Conservation (phyloP, 2,888 invertebrate genomes). For the Idaea biselata region DNA sequence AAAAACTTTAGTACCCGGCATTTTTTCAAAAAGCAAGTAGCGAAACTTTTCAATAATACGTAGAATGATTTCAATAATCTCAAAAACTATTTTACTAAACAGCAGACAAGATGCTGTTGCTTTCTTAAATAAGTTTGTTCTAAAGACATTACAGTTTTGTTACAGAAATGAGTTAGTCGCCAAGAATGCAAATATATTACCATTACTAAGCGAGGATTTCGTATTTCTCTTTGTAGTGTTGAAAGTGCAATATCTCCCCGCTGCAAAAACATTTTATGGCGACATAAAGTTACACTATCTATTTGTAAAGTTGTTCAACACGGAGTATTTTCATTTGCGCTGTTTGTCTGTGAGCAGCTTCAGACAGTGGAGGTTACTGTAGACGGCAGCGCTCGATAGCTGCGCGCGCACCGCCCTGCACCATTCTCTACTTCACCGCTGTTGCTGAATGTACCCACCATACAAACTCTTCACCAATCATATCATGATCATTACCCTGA, state of each 20-base stretch:
- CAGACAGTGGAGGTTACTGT: slow-evolving; percentile 27
- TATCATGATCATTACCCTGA: not conserved
- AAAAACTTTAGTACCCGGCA: no score
- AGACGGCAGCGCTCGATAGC: slow-evolving; percentile 54
- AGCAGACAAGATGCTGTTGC: not conserved
- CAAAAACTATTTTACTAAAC: no score
- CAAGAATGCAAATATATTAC: not conserved
- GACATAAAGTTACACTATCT: slow-evolving; percentile 27
- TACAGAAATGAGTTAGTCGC: not conserved
- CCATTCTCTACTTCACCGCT: slow-evolving; percentile 12
- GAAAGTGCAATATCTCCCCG: slow-evolving; percentile 16
- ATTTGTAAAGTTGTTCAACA: slow-evolving; percentile 21
- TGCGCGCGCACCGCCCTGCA: slow-evolving; percentile 59
- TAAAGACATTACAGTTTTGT: not conserved
- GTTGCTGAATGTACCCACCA: slow-evolving; percentile 23
- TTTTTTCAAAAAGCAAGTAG: no score
- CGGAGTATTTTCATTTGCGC: slow-evolving; percentile 22
- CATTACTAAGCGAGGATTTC: not conserved
- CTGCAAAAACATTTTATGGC: slow-evolving; percentile 25
- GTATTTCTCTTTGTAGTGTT: slow-evolving; percentile 9
- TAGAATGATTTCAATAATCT: no score
- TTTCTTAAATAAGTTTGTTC: not conserved
- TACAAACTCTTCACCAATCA: slow-evolving; percentile 8
- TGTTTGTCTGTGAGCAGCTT: slow-evolving; percentile 21
- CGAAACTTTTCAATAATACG: not conserved